These are phyloP conservation scores for Rhaphigaster nebulosa DNA, from an alignment of 2,888 invertebrate species.

Conservation along the genomic window DNA sequence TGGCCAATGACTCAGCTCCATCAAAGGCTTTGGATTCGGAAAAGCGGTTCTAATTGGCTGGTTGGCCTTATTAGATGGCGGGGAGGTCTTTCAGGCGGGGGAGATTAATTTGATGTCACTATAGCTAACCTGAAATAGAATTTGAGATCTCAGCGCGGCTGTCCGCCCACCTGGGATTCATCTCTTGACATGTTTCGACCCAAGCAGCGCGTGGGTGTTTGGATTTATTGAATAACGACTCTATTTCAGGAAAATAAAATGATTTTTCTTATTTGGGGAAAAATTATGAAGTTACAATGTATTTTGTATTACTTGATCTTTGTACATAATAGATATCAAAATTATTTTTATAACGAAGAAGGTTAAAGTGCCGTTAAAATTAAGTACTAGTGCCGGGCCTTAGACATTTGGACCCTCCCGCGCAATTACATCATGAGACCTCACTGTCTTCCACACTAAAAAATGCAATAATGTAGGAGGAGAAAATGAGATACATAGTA, in stretches of 20 bases:
- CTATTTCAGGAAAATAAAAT: not conserved
- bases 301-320: no score
- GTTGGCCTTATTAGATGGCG: not conserved
- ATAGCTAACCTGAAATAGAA: not conserved
- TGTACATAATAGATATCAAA: no score
- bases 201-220: not conserved
- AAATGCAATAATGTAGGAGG: no score
- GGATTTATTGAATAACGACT: not conserved
- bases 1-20: not conserved
- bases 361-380: no score
- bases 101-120: not conserved
- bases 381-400: no score
- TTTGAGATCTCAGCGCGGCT: not conserved
- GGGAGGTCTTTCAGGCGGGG: not conserved
- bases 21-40: not conserved
- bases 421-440: no score
- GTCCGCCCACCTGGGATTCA: not conserved
- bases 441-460: no score
- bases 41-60: conserved; percentile 6
- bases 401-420: no score
- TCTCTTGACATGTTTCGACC: not conserved
- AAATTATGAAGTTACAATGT: no score
- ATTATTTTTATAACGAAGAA: no score
- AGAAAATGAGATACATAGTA: no score
- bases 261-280: not conserved